These are phyloP conservation scores for Nibea albiflora DNA, from an alignment of 2,113 vertebrate genomes.

Conservation along the genomic window DNA sequence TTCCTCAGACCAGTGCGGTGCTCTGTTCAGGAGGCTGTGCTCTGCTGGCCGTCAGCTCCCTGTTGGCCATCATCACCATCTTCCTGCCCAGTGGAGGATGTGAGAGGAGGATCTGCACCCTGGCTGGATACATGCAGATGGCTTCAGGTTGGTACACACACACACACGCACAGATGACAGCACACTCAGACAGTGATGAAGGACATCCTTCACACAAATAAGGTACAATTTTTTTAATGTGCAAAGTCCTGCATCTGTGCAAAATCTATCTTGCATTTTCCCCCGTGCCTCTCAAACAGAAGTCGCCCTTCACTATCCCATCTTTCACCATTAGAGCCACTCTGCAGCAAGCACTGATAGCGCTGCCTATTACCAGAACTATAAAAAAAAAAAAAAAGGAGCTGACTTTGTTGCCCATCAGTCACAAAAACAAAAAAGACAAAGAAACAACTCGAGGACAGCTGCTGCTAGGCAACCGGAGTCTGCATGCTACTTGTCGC, in stretches of 20 bases:
- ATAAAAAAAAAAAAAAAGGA: constrained; percentile 20
- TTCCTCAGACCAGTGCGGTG: constrained; percentile 91
- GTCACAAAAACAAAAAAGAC: constrained; percentile 45
- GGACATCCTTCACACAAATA: neutral
- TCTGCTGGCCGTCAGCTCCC: constrained; percentile 91
- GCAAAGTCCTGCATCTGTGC: neutral
- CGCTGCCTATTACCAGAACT: constrained; percentile 25
- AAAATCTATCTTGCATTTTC: neutral
- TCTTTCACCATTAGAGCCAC: constrained; percentile 5
- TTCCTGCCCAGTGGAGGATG: constrained; percentile 92
- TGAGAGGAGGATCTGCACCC: constrained; percentile 91
- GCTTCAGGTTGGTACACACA: constrained; percentile 87
- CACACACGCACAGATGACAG: neutral
- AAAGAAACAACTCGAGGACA: constrained; percentile 61
- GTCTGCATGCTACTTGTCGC: constrained; percentile 17
- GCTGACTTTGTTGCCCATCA: constrained; percentile 66
- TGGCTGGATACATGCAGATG: constrained; percentile 95
- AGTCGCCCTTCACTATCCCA: constrained; percentile 1
- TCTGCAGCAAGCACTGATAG: constrained; percentile 33
- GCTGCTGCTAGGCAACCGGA: constrained; percentile 82
- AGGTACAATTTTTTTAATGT: neutral
- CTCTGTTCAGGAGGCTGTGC: constrained; percentile 91
- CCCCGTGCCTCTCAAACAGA: neutral
- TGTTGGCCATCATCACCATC: constrained; percentile 92
- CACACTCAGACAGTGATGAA: neutral